Percentiles rank a stretch among this genome's conserved stretches.
These are phyloP conservation scores for Ennomos erosarius DNA, from an alignment of 2,888 invertebrate species.

Conservation along the genomic window DNA sequence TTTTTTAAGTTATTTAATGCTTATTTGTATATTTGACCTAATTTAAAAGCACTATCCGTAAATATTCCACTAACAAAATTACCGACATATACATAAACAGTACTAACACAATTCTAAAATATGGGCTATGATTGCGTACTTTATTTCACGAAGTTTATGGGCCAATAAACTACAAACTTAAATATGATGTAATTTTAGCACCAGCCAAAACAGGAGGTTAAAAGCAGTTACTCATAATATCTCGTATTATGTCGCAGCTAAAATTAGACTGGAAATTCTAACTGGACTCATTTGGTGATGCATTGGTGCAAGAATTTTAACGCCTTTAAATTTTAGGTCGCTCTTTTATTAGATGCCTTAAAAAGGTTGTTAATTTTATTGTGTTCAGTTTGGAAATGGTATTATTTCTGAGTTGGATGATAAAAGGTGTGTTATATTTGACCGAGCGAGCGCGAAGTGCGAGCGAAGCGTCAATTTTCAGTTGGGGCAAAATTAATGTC, in stretches of 20 bases:
- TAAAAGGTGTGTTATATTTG: too few species aligned
- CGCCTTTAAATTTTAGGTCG: slow-evolving; percentile 8
- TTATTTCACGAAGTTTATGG: slow-evolving; percentile 17
- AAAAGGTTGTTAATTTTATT: slow-evolving; percentile 10
- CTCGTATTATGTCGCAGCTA: slow-evolving; percentile 3
- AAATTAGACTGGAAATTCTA: slow-evolving; percentile 14
- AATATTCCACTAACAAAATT: slow-evolving; percentile 1
- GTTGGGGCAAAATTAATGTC: too few species aligned
- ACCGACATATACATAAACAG: slow-evolving; percentile 10
- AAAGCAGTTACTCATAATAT: slow-evolving; percentile 4
- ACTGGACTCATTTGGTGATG: slow-evolving; percentile 18
- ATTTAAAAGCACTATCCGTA: too few species aligned
- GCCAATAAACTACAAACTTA: slow-evolving; percentile 22
- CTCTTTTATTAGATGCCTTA: slow-evolving; percentile 9
- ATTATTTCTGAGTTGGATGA: too few species aligned
- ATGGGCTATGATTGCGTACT: slow-evolving; percentile 1
- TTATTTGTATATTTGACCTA: too few species aligned
- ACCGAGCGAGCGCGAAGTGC: too few species aligned
- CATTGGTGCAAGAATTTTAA: slow-evolving; percentile 17
- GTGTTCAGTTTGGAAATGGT: background rate
- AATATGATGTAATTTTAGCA: slow-evolving; percentile 26
- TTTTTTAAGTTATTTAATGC: too few species aligned
- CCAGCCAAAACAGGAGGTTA: slow-evolving; percentile 21
- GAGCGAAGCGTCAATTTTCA: too few species aligned
- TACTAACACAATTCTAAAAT: slow-evolving; percentile 15